A percentile compares a stretch with the other conserved stretches of the same genome.
Conservation (phyloP, 2,888 invertebrate species). For the Leptogaster cylindrica region DNA sequence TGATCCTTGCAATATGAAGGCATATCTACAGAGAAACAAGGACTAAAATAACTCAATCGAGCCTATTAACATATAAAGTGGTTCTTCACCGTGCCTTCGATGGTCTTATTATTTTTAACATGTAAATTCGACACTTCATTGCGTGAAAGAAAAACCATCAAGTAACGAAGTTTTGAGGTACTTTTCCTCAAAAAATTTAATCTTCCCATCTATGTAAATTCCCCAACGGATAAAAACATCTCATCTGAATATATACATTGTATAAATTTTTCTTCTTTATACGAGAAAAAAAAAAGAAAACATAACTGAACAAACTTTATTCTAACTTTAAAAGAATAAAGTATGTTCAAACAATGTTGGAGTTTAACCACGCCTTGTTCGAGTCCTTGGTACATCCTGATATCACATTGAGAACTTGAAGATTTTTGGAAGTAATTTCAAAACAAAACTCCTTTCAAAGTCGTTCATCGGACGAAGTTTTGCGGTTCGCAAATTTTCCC, state of each 20-base stretch:
- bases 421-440: slow-evolving; percentile 25
- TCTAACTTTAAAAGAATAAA: slow-evolving; percentile 33
- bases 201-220: slow-evolving; percentile 17
- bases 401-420: slow-evolving; percentile 8
- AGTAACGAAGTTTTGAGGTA: slow-evolving; percentile 10
- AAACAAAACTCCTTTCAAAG: slow-evolving; percentile 14
- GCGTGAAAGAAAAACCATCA: slow-evolving; percentile 32
- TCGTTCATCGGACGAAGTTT: slow-evolving; percentile 4
- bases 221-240: slow-evolving; percentile 1
- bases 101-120: slow-evolving; percentile 46
- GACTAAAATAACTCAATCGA: slow-evolving; percentile 46
- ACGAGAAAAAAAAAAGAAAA: neutral
- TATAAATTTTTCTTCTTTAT: neutral
- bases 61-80: slow-evolving; percentile 48
- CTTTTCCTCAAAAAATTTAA: slow-evolving; percentile 1
- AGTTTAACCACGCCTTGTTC: neutral
- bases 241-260: slow-evolving; percentile 28
- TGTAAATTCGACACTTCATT: slow-evolving; percentile 46
- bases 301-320: slow-evolving; percentile 14
- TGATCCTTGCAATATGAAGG: neutral
- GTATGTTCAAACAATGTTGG: slow-evolving; percentile 6
- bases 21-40: neutral
- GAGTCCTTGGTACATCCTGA: neutral
- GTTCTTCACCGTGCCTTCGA: slow-evolving; percentile 46
- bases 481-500: slow-evolving; percentile 7